Evolutionary conservation across 2,113 vertebrate species (phyloP).

Genomic region (Gavialis gangeticus): DNA sequence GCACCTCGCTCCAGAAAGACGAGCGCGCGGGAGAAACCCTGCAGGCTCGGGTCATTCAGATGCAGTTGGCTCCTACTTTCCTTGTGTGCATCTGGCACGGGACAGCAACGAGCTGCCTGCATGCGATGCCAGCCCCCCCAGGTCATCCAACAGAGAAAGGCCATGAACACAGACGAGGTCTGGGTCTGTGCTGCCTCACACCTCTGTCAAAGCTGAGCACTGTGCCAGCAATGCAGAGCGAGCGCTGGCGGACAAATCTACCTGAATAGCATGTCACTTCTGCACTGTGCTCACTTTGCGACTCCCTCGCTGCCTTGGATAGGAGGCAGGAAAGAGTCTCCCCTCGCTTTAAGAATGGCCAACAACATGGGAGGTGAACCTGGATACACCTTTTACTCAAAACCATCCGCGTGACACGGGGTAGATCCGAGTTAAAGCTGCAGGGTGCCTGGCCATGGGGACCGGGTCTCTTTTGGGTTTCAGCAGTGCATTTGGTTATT

Average conservation of each 20-base stretch:
- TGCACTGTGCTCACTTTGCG: not conserved
- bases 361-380: not conserved
- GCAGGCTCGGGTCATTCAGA: too few relatives aligned
- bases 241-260: not conserved
- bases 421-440: not conserved
- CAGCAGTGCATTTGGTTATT: not conserved
- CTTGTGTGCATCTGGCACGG: too few relatives aligned
- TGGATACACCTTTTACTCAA: not conserved
- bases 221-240: too few relatives aligned
- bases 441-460: not conserved
- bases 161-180: too few relatives aligned
- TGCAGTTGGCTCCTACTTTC: too few relatives aligned
- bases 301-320: not conserved
- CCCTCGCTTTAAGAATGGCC: not conserved
- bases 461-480: not conserved
- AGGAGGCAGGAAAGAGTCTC: not conserved
- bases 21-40: not conserved
- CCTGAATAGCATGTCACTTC: not conserved
- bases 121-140: too few relatives aligned
- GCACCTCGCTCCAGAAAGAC: not conserved
- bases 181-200: too few relatives aligned
- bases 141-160: too few relatives aligned
- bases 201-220: too few relatives aligned
- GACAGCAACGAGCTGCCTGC: too few relatives aligned
- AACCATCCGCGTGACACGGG: not conserved